These are phyloP conservation scores for Plemyria rubiginata DNA, from an alignment of 2,888 invertebrate species.

Conservation along the genomic window DNA sequence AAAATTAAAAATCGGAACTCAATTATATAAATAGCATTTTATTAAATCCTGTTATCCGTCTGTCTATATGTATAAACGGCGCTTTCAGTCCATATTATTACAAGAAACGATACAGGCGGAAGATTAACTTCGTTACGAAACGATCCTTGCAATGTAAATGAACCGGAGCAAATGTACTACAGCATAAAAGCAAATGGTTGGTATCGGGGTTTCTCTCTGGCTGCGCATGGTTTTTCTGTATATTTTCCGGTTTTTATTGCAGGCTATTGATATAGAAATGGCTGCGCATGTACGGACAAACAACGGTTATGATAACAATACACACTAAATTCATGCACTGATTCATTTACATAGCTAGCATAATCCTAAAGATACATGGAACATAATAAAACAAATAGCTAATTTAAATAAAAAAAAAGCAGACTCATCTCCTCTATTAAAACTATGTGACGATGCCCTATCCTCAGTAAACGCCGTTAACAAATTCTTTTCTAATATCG, in stretches of 20 bases:
- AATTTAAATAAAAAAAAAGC: too few species aligned
- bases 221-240: constrained; percentile 40
- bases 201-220: constrained; percentile 46
- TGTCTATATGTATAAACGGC: background rate
- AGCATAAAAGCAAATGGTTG: constrained; percentile 55
- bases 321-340: background rate
- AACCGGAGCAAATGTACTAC: constrained; percentile 50
- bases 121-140: constrained; percentile 46
- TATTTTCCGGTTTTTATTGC: constrained; percentile 46
- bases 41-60: too few species aligned
- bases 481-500: too few species aligned
- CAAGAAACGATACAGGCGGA: constrained; percentile 30
- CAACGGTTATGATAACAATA: constrained; percentile 10
- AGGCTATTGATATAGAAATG: constrained; percentile 41
- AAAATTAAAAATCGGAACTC: too few species aligned
- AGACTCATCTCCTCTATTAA: too few species aligned
- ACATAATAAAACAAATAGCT: too few species aligned
- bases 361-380: too few species aligned
- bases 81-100: background rate
- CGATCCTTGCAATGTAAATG: constrained; percentile 50
- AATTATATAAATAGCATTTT: too few species aligned
- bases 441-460: too few species aligned
- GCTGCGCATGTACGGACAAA: constrained; percentile 38
- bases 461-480: too few species aligned
- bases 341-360: background rate